A percentile compares a stretch with the other conserved stretches of the same genome.
Conservation (phyloP, 2,797 vertebrate species). For the Lateolabrax maculatus region DNA sequence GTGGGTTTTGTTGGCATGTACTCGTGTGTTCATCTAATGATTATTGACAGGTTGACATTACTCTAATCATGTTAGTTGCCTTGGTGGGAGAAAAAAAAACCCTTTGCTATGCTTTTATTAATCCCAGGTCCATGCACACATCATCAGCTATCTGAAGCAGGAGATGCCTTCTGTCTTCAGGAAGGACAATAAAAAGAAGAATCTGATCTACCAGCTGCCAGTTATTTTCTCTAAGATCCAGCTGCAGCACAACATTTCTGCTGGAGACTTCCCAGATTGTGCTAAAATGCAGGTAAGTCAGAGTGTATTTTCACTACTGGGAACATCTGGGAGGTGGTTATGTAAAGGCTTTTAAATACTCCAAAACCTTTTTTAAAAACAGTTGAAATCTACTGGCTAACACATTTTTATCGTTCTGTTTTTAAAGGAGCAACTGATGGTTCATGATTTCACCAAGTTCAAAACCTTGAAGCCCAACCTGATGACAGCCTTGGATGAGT, state of each 20-base stretch:
- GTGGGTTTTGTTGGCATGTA: slow-evolving; percentile 76
- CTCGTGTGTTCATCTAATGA: neutral
- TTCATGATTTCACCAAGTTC: slow-evolving; percentile 93
- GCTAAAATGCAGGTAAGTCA: slow-evolving; percentile 93
- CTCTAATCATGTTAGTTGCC: neutral
- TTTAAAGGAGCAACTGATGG: slow-evolving; percentile 91
- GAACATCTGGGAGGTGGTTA: slow-evolving; percentile 9
- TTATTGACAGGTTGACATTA: neutral
- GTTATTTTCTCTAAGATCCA: slow-evolving; percentile 95
- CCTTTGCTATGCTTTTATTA: slow-evolving; percentile 3
- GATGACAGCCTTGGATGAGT: slow-evolving; percentile 90
- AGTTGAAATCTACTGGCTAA: neutral
- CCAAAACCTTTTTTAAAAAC: neutral
- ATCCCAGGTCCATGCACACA: slow-evolving; percentile 92
- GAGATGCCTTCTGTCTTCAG: slow-evolving; percentile 96
- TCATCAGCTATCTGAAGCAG: slow-evolving; percentile 94
- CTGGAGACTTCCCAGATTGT: slow-evolving; percentile 95
- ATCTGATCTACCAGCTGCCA: slow-evolving; percentile 92
- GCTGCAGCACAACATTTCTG: slow-evolving; percentile 93
- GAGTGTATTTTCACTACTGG: slow-evolving; percentile 3
- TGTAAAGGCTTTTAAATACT: neutral
- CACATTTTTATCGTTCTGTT: neutral
- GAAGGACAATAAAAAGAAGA: slow-evolving; percentile 95
- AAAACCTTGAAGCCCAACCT: slow-evolving; percentile 91
- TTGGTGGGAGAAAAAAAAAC: neutral